These are phyloP conservation scores for Chironomus tepperi DNA, from an alignment of 1,140 invertebrate species.

Conservation along the genomic window DNA sequence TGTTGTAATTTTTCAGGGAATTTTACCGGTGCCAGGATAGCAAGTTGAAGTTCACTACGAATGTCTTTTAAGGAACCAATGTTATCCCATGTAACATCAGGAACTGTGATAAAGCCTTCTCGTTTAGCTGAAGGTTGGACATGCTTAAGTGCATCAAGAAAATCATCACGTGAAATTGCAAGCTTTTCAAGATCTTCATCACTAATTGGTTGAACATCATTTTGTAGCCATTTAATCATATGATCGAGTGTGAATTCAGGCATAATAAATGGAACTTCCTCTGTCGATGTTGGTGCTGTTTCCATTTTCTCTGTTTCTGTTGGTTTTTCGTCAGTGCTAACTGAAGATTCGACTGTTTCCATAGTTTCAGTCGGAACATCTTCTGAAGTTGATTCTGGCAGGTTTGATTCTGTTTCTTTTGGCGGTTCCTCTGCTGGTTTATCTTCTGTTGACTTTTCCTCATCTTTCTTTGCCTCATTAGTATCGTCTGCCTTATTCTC, in stretches of 20 bases:
- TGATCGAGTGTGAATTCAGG: conserved; percentile 29
- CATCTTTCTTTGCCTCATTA: conserved; percentile 23
- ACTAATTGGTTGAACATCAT: conserved; percentile 30
- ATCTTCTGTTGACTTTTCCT: conserved; percentile 23
- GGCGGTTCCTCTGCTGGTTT: conserved; percentile 29
- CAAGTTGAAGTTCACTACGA: conserved; percentile 78
- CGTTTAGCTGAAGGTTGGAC: conserved; percentile 90
- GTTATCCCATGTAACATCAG: conserved; percentile 95
- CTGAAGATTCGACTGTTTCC: neutral
- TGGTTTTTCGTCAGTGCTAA: neutral
- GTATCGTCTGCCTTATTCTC: neutral
- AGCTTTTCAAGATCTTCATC: conserved; percentile 41
- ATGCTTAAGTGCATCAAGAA: conserved; percentile 65
- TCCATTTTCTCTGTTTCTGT: neutral
- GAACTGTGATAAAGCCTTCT: conserved; percentile 96
- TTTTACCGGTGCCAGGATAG: conserved; percentile 87
- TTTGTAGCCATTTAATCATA: conserved; percentile 49
- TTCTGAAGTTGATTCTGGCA: conserved; percentile 27
- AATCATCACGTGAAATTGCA: conserved; percentile 63
- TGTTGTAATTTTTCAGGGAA: conserved; percentile 68
- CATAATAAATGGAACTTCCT: no score
- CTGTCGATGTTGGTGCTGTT: neutral
- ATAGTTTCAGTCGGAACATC: neutral
- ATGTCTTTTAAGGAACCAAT: conserved; percentile 87
- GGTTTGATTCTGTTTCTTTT: conserved; percentile 26